Evolutionary conservation across 2,888 invertebrate species (phyloP).

Genomic region (Galerucella calmariensis): DNA sequence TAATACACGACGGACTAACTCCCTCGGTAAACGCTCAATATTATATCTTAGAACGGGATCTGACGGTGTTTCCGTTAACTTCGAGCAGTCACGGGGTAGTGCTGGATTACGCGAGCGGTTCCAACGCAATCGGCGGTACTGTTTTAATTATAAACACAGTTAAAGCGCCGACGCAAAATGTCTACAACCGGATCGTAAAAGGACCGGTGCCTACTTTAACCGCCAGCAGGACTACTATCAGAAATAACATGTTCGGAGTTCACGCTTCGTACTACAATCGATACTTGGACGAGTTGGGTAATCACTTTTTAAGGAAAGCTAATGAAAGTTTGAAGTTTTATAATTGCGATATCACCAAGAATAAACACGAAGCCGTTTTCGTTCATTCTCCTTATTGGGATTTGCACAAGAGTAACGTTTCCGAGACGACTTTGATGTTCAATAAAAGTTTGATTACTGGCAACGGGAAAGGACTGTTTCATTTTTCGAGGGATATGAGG

Average conservation of each 20-base stretch:
- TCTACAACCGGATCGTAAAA: constrained; percentile 78
- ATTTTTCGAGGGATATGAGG: constrained; percentile 91
- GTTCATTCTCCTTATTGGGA: constrained; percentile 89
- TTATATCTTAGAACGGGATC: constrained; percentile 85
- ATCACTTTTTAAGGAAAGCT: constrained; percentile 86
- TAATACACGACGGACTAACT: constrained; percentile 80
- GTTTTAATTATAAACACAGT: constrained; percentile 83
- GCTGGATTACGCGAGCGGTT: constrained; percentile 83
- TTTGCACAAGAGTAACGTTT: constrained; percentile 84
- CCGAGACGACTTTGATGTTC: constrained; percentile 90
- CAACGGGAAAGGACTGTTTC: constrained; percentile 88
- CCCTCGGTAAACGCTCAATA: constrained; percentile 73
- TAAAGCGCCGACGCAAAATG: constrained; percentile 77
- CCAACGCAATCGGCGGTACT: constrained; percentile 81
- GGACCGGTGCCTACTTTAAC: constrained; percentile 84
- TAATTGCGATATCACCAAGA: constrained; percentile 84
- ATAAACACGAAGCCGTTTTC: constrained; percentile 82
- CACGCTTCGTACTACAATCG: constrained; percentile 89
- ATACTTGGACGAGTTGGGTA: constrained; percentile 85
- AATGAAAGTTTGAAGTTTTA: constrained; percentile 87
- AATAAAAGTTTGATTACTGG: constrained; percentile 86
- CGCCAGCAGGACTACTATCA: constrained; percentile 78
- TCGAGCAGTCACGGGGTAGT: constrained; percentile 86
- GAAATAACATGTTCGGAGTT: constrained; percentile 83
- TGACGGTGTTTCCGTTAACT: constrained; percentile 90